These are phyloP conservation scores for Apogon hyalosoma DNA, from an alignment of 2,797 vertebrate species.

Conservation along the genomic window DNA sequence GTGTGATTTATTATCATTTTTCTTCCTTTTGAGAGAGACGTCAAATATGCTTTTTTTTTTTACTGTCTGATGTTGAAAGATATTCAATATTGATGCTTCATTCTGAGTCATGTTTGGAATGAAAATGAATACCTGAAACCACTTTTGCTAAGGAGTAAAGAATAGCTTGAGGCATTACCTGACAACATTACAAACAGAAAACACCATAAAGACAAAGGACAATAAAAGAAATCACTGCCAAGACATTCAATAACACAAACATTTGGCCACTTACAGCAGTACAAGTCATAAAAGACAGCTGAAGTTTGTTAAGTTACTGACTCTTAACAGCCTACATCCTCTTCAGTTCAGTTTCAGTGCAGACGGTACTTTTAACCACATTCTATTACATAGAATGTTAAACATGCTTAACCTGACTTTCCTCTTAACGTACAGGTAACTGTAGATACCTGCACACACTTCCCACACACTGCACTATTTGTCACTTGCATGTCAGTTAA, in stretches of 20 bases:
- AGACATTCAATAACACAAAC: conserved; percentile 26
- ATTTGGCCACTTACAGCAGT: conserved; percentile 20
- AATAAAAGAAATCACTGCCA: conserved; percentile 23
- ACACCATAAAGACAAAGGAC: conserved; percentile 18
- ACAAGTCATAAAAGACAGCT: conserved; percentile 32
- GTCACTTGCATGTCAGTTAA: conserved; percentile 66
- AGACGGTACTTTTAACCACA: conserved; percentile 18
- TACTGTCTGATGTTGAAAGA: not conserved
- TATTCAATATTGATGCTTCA: not conserved
- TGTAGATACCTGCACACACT: conserved; percentile 53
- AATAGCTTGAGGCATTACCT: not conserved
- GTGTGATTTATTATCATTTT: conserved; percentile 75
- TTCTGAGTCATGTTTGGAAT: conserved; percentile 12
- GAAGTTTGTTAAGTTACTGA: conserved; percentile 18
- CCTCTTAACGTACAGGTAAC: conserved; percentile 47
- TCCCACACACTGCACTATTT: conserved; percentile 53
- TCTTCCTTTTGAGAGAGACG: conserved; percentile 53
- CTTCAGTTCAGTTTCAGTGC: conserved; percentile 11
- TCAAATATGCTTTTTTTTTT: conserved; percentile 47
- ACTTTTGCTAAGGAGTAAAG: conserved; percentile 19
- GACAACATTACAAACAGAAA: conserved; percentile 29
- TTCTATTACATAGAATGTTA: conserved; percentile 35
- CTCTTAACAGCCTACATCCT: conserved; percentile 17
- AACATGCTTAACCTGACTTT: conserved; percentile 34
- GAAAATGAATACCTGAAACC: conserved; percentile 15